Evolutionary conservation across 2,113 vertebrate species (phyloP).

Genomic region (Nyctibius bracteatus): DNA sequence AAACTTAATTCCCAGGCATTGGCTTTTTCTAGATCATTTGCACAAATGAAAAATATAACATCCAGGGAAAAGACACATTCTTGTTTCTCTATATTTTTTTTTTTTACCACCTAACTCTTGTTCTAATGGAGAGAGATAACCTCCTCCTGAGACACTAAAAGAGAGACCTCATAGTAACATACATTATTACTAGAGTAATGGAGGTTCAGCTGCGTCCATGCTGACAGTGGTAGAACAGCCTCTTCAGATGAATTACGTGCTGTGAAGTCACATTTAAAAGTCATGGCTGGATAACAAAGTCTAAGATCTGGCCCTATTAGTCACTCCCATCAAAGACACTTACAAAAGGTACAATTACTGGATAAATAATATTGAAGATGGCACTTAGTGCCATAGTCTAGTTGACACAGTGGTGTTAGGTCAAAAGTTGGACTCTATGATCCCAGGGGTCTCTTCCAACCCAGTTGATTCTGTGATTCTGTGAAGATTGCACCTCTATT

Average conservation of each 20-base stretch:
- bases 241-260: neutral
- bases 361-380: neutral
- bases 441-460: too few species aligned
- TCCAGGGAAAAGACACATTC: neutral
- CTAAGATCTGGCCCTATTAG: neutral
- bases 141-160: neutral
- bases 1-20: neutral
- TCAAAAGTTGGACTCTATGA: too few species aligned
- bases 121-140: neutral
- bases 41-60: constrained; percentile 36
- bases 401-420: too few species aligned
- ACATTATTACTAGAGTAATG: neutral
- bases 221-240: neutral
- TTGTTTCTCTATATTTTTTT: neutral
- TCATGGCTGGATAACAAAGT: neutral
- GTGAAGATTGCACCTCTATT: neutral
- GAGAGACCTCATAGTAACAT: neutral
- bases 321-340: neutral
- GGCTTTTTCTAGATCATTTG: neutral
- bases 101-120: neutral
- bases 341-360: neutral
- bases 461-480: too few species aligned
- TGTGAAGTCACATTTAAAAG: neutral
- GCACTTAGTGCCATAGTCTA: too few species aligned
- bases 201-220: fast-evolving